Evolutionary conservation across 2,113 vertebrate species (phyloP).

Genomic region (Xerus inauris): DNA sequence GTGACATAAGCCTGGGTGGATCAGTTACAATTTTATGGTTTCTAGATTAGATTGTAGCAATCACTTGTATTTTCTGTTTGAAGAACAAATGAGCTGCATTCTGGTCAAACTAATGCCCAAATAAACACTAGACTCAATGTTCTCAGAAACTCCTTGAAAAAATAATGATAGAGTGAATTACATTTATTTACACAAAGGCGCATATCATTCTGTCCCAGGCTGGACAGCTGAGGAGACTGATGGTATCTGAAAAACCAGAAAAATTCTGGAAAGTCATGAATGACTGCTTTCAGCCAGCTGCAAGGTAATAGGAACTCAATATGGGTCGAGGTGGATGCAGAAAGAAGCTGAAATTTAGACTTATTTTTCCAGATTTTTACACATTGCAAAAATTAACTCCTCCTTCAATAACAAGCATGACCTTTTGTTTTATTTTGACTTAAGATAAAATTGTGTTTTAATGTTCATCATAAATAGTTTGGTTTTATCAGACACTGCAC

Average conservation of each 20-base stretch:
- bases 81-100: slow-evolving; percentile 4
- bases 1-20: slow-evolving; percentile 61
- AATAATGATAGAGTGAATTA: not conserved
- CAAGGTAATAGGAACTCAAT: not conserved
- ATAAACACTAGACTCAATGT: not conserved
- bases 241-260: not conserved
- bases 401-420: not conserved
- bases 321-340: not conserved
- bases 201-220: not conserved
- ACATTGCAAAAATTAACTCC: not conserved
- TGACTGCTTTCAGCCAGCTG: not conserved
- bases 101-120: not conserved
- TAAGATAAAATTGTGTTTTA: not conserved
- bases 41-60: slow-evolving; percentile 57
- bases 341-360: not conserved
- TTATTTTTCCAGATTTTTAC: too few species aligned
- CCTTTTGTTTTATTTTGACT: not conserved
- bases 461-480: not conserved
- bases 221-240: not conserved
- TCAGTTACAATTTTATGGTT: slow-evolving; percentile 75
- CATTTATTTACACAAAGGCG: not conserved
- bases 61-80: slow-evolving; percentile 38
- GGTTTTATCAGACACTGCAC: not conserved
- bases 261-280: not conserved
- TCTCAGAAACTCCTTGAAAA: slow-evolving; percentile 18